Percentiles rank a stretch among this genome's conserved stretches.
Evolutionary conservation across 1,140 invertebrate genomes (phyloP).

Genomic region (Drosophila pruinosa): DNA sequence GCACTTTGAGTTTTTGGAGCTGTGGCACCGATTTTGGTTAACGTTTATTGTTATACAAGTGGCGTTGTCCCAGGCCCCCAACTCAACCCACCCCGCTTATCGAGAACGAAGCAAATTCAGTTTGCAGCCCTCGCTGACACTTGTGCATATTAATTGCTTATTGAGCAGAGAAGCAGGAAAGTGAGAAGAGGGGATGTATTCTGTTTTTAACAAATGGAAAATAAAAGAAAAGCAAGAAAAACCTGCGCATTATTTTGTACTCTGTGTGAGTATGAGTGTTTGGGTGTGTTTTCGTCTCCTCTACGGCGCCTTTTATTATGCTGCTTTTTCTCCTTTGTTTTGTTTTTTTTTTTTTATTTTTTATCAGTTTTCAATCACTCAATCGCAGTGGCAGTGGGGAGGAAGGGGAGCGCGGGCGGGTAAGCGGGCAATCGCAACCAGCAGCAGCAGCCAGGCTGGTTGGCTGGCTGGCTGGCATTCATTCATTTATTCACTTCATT

Average conservation of each 20-base stretch:
- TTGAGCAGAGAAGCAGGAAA: constrained; percentile 49
- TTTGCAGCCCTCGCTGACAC: constrained; percentile 60
- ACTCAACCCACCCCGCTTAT: constrained; percentile 1
- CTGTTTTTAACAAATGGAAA: constrained; percentile 34
- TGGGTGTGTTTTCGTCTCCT: constrained; percentile 17
- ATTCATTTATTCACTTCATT: constrained; percentile 68
- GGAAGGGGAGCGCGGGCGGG: neutral
- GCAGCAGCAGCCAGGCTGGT: constrained; percentile 3
- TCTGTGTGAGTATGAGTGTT: neutral
- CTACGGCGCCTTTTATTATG: constrained; percentile 43
- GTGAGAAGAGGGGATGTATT: neutral
- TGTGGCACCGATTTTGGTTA: constrained; percentile 37
- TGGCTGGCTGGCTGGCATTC: constrained; percentile 27
- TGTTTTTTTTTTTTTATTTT: constrained; percentile 8
- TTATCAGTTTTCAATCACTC: constrained; percentile 50
- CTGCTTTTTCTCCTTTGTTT: neutral
- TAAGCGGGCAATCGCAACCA: constrained; percentile 14
- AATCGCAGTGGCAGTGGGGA: constrained; percentile 14
- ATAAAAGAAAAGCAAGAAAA: constrained; percentile 24
- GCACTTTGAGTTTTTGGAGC: constrained; percentile 22
- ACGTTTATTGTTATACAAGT: constrained; percentile 38
- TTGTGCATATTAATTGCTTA: constrained; percentile 80
- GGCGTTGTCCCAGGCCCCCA: neutral
- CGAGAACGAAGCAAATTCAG: constrained; percentile 35
- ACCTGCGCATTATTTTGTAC: constrained; percentile 5